Base-by-base conservation (phyloP, 2,113 vertebrate species). In the Gobiocypris rarus region DNA sequence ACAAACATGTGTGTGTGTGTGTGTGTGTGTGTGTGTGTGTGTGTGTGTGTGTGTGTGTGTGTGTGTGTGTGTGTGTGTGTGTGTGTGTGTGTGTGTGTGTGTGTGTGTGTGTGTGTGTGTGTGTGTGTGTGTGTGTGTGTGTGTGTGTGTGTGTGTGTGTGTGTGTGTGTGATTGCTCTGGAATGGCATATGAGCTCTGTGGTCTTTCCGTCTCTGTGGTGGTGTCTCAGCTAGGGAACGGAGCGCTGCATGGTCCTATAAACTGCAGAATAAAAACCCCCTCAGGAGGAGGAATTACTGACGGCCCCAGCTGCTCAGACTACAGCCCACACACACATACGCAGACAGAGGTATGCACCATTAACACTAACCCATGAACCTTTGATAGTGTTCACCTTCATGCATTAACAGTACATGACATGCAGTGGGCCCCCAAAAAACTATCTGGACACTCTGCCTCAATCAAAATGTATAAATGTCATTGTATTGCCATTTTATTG, bases 181-280 rank as follows among this genome's bases (percentile, higher is more conserved):
- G 56, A 82, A 85, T 82, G 61, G 65, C 24, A 75, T 83, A 28
- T 83, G 80, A 79, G 83, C 83, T 81, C 58, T 81, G 67, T 67
- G 81, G 69, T 82, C 80, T 41, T 67, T 82, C 28, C 1, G 13
- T 81, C 63, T 81, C 65, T 82, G 48, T 71, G 80, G 65, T 83
- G 75, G 81, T 85, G 83, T 87, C 69, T 79, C 76, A 81, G 77
- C 48, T 63, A 76, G 81, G 81, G 75, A 79, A 82, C 31, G 38
- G 41, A 83, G 58, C 50, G 28, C 58, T 87, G 85, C 13, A 76
- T 31, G 22, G 61, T 82, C 75, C 69, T 75, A 83, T 87, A 85
- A 87, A 85, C 84, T 78, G 9, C 58, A 85, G 45, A 79, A 83
- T 87, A 85, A 85, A 81, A 81, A 73, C 77, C 50, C 75, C 76